Percentiles rank a stretch among this genome's conserved stretches.
Evolutionary conservation across 1,140 invertebrate genomes (phyloP).

Genomic region (Lucilia sericata): DNA sequence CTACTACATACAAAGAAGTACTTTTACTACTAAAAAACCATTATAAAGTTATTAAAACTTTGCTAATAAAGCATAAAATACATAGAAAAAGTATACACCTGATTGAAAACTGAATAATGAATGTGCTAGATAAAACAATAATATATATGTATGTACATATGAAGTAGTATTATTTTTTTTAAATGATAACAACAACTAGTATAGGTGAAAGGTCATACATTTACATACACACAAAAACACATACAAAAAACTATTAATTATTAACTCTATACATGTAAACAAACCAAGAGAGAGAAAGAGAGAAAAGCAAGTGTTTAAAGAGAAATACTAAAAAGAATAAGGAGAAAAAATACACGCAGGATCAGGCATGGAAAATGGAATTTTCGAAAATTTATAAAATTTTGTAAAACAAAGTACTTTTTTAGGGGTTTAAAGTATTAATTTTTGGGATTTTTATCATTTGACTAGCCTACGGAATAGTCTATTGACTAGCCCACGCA

Average conservation of each 20-base stretch:
- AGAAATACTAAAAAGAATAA: not conserved
- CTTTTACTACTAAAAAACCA: too few species aligned
- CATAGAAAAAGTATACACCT: not conserved
- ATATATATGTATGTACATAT: not conserved
- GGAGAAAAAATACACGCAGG: not conserved
- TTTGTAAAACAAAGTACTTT: too few species aligned
- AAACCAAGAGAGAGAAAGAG: slow-evolving; percentile 5
- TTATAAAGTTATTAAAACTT: too few species aligned
- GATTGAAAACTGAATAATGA: slow-evolving; percentile 14
- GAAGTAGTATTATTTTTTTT: not conserved
- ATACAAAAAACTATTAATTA: not conserved
- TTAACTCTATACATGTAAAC: not conserved
- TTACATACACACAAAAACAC: not conserved
- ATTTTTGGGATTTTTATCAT: too few species aligned
- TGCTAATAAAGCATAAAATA: too few species aligned
- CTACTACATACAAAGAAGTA: too few species aligned
- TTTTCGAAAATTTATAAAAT: too few species aligned
- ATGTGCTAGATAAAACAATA: not conserved
- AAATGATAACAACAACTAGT: not conserved
- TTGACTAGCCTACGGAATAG: too few species aligned
- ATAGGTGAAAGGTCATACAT: slow-evolving; percentile 31
- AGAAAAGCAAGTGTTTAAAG: too few species aligned
- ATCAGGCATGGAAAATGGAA: too few species aligned
- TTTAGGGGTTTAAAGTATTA: too few species aligned
- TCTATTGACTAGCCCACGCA: too few species aligned